Base-by-base conservation (phyloP, 2,113 vertebrate species). In the Junco hyemalis region DNA sequence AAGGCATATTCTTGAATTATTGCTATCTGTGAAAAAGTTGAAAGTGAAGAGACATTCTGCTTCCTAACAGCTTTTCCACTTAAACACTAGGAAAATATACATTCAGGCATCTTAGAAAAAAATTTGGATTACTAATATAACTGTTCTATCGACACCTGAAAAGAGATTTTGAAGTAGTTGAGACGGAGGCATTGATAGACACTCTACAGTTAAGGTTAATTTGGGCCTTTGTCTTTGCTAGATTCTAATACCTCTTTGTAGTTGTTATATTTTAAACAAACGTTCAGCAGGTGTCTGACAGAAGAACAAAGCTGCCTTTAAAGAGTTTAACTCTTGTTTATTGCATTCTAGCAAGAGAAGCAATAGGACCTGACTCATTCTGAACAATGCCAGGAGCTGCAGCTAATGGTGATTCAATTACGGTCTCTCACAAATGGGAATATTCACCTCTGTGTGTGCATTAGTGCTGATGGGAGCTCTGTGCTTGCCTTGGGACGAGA, bases 381-480 rank as follows among this genome's bases (percentile, higher is more conserved):
- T 68, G 31, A 91, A n/a, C 40, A 45, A 65, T 0, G 19, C 76
- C 93, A 78, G 63, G 59, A 86, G 71, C 61, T 77, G 92, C 68
- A 94, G 71, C 71, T 82, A 96, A 97, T 93, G 92, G 87, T 95
- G 92, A 96, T 97, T 97, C 92, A 96, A 94, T 97, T 97, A 95
- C 13, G 0, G 63, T 54, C 71, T 64, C 84, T 90, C 69, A 29
- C 68, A 94, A 57, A 94, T 91, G 84, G 92, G 65, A 65, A 82
- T 87, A 87, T 83, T 92, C 80, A 81, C 86, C 69, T 96, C 78
- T 92, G 68, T 74, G 72, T 60, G 92, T 71, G 74, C 83, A 94
- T 95, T 95, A 95, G 93, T 90, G 88, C 92, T 97, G 97, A 97
- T 97, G 95, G 95, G 90, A 98, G 88, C 83, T 86, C 92, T 95